phyloP scores from a whole-genome alignment of 2,888 invertebrate species.

The Patella caerulea region DNA sequence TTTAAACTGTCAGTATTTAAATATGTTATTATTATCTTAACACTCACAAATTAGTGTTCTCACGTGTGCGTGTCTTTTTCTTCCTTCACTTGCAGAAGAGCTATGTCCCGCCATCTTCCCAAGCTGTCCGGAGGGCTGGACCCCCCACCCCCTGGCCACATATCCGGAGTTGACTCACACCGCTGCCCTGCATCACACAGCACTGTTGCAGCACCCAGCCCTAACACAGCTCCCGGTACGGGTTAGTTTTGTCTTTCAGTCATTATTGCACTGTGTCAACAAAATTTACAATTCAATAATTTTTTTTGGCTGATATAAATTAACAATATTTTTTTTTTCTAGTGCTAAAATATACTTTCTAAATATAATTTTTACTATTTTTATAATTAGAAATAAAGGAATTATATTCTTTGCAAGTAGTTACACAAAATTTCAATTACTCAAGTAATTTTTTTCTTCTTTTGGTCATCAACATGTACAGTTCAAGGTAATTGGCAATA shows the following conservation, averaged over 20 bases:
- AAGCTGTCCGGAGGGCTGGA: conserved; percentile 93
- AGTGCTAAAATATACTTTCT: no score
- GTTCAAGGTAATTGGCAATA: not conserved
- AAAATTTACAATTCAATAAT: not conserved
- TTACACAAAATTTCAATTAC: no score
- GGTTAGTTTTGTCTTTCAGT: conserved; percentile 52
- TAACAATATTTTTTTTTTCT: no score
- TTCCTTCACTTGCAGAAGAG: conserved; percentile 75
- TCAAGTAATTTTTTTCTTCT: not conserved
- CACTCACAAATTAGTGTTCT: conserved; percentile 20
- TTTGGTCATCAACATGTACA: not conserved
- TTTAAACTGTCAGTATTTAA: not conserved
- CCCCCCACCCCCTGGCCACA: conserved; percentile 78
- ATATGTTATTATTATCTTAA: conserved; percentile 3
- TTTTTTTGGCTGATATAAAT: not conserved
- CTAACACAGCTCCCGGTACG: conserved; percentile 85
- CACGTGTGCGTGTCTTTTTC: conserved; percentile 39
- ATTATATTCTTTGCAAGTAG: no score
- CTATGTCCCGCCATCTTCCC: conserved; percentile 93
- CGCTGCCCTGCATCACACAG: conserved; percentile 72
- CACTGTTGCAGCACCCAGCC: conserved; percentile 92
- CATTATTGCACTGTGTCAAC: conserved; percentile 40
- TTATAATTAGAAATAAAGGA: no score
- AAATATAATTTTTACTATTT: no score
- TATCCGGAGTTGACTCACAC: conserved; percentile 82